Conservation (phyloP, 2,113 vertebrate species). For the Ranitomeya variabilis region DNA sequence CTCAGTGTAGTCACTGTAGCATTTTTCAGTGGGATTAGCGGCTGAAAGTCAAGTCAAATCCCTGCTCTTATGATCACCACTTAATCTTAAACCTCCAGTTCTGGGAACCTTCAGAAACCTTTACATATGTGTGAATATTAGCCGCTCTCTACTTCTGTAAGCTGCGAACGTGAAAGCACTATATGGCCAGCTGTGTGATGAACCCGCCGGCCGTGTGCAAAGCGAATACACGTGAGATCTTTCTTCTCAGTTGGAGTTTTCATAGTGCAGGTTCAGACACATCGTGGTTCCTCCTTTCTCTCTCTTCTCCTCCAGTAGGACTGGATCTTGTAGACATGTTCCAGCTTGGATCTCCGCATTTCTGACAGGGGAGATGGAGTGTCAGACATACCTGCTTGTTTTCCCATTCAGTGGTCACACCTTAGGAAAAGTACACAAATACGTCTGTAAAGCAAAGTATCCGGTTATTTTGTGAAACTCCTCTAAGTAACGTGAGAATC, state of each 20-base stretch:
- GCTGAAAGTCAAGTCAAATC: background rate
- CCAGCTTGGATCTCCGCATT: background rate
- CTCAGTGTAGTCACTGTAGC: background rate
- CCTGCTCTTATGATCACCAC: background rate
- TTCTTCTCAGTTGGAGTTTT: background rate
- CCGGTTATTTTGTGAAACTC: background rate
- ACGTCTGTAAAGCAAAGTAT: background rate
- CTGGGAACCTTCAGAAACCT: background rate
- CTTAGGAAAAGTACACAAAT: background rate
- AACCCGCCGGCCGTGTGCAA: background rate
- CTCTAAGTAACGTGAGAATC: constrained; percentile 1
- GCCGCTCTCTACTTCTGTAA: background rate
- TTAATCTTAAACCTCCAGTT: background rate
- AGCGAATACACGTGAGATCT: background rate
- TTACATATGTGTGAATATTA: background rate
- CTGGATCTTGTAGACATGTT: constrained; percentile 31
- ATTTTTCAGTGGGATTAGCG: background rate
- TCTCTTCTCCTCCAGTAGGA: constrained; percentile 4
- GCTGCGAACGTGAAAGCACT: background rate
- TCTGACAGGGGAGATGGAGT: background rate
- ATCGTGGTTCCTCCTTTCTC: constrained; percentile 10
- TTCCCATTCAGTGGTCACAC: constrained; percentile 28
- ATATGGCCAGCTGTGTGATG: background rate
- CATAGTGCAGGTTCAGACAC: constrained; percentile 12
- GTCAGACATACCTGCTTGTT: constrained; percentile 31